These are phyloP conservation scores for Branchipolynoe longqiensis DNA, from an alignment of 2,888 invertebrate species.

Conservation along the genomic window DNA sequence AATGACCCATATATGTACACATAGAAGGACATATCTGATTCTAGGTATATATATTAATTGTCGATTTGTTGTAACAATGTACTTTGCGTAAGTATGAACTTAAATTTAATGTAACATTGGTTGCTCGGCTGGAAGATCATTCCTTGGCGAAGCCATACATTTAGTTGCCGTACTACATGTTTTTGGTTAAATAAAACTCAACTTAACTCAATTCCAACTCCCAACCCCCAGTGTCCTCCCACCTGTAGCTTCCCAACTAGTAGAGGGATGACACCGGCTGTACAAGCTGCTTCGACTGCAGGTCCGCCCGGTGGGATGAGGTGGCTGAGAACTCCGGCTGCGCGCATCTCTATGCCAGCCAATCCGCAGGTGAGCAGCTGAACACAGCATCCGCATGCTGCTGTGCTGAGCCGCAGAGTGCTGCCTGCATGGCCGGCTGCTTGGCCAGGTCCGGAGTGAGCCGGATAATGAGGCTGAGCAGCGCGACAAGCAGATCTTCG, in stretches of 20 bases:
- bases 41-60: too few relatives aligned
- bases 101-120: too few relatives aligned
- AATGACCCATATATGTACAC: too few relatives aligned
- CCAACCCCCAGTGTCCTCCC: too few relatives aligned
- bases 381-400: background rate
- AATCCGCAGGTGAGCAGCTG: conserved; percentile 12
- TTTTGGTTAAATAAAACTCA: too few relatives aligned
- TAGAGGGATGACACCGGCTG: conserved; percentile 8
- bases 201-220: too few relatives aligned
- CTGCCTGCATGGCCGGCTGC: background rate
- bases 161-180: too few relatives aligned
- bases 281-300: background rate
- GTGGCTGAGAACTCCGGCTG: conserved; percentile 12
- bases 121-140: too few relatives aligned
- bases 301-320: conserved; percentile 20
- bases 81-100: too few relatives aligned
- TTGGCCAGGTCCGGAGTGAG: conserved; percentile 69
- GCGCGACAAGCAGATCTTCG: conserved; percentile 62
- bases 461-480: conserved; percentile 74
- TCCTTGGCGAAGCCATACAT: too few relatives aligned
- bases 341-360: conserved; percentile 50
- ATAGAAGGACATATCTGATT: too few relatives aligned
- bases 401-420: background rate
- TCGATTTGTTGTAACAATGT: too few relatives aligned
- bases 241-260: background rate